Conservation (phyloP, 2,797 vertebrate species). For the Megaceryle alcyon region DNA sequence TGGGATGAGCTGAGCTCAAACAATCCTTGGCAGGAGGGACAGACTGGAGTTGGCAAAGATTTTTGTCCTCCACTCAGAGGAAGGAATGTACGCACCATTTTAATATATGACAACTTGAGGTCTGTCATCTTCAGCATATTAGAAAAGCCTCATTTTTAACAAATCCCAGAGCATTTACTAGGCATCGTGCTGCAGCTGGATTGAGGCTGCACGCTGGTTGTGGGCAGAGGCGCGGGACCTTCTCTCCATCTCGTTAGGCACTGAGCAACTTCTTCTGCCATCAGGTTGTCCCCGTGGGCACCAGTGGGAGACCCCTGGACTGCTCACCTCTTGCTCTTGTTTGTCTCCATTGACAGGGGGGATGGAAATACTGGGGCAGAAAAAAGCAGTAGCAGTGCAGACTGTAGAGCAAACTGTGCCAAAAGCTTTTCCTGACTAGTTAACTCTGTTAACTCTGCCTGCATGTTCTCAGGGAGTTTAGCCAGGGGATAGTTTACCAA, state of each 20-base stretch:
- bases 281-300: rapidly evolving
- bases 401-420: rapidly evolving
- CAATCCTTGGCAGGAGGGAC: slow-evolving; percentile 65
- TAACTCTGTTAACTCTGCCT: not conserved
- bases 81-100: slow-evolving; percentile 54
- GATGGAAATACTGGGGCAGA: not conserved
- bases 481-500: not conserved
- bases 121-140: slow-evolving; percentile 55
- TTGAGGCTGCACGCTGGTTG: not conserved
- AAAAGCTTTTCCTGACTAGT: not conserved
- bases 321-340: not conserved
- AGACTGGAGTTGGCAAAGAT: slow-evolving; percentile 50
- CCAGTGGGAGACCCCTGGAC: not conserved
- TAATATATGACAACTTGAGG: slow-evolving; percentile 62
- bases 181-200: slow-evolving; percentile 4
- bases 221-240: not conserved
- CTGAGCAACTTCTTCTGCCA: not conserved
- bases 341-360: not conserved
- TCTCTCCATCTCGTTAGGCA: not conserved
- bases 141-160: slow-evolving; percentile 59
- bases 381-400: not conserved
- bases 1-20: slow-evolving; percentile 36
- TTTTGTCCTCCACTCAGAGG: slow-evolving; percentile 46
- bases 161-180: not conserved
- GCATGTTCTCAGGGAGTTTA: not conserved